Conservation (phyloP, 1,140 invertebrate genomes). For the Drosophila rhopaloa region DNA sequence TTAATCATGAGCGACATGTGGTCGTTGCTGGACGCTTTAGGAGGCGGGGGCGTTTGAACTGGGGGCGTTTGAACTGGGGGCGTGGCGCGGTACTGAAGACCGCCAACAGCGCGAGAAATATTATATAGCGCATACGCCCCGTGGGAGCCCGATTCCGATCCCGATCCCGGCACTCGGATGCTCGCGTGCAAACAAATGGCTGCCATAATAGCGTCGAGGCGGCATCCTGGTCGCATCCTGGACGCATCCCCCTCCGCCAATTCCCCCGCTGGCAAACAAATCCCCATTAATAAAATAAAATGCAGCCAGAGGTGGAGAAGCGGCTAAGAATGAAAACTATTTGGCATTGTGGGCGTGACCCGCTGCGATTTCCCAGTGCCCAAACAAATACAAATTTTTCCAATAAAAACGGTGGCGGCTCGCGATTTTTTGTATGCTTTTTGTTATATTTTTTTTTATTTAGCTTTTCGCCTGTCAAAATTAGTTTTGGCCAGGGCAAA, state of each 20-base stretch:
- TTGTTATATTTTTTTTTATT: not conserved
- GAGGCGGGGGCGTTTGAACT: not conserved
- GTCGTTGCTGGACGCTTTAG: slow-evolving; percentile 39
- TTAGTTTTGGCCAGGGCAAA: slow-evolving; percentile 54
- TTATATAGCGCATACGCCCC: slow-evolving; percentile 73
- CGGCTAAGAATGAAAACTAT: slow-evolving; percentile 53
- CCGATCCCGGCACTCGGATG: slow-evolving; percentile 20
- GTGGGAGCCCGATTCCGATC: not conserved
- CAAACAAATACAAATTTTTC: slow-evolving; percentile 36
- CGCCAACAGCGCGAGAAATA: slow-evolving; percentile 74
- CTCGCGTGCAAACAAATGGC: slow-evolving; percentile 67
- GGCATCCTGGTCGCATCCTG: slow-evolving; percentile 58
- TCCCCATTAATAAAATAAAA: slow-evolving; percentile 72
- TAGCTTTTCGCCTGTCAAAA: slow-evolving; percentile 33
- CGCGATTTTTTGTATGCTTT: not conserved
- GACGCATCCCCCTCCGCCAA: slow-evolving; percentile 13
- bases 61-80: not conserved
- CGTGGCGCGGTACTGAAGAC: slow-evolving; percentile 20
- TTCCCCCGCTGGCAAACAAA: slow-evolving; percentile 45
- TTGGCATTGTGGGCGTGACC: slow-evolving; percentile 47
- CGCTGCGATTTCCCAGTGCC: slow-evolving; percentile 10
- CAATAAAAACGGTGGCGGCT: slow-evolving; percentile 30
- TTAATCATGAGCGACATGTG: slow-evolving; percentile 82
- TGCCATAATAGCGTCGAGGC: slow-evolving; percentile 61
- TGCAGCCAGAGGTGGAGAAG: slow-evolving; percentile 16